Percentiles rank a stretch among this genome's conserved stretches.
These are phyloP conservation scores for Corydoras sp. DNA, from an alignment of 2,113 vertebrate genomes.

Conservation along the genomic window DNA sequence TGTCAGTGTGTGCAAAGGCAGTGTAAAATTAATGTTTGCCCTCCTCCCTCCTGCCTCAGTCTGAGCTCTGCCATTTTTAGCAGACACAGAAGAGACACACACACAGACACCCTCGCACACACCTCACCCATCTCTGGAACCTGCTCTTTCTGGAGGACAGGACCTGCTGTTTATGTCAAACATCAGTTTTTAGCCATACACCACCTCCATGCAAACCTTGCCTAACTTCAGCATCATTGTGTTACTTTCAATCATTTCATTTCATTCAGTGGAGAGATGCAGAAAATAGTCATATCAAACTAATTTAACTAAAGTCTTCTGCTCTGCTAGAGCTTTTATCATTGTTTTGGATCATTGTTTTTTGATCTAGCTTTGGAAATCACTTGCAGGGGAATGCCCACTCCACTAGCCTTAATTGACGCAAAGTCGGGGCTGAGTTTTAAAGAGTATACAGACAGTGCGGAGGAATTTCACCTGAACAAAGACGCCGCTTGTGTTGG, in stretches of 20 bases:
- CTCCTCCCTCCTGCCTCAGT: slow-evolving; percentile 33
- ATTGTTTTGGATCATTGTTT: not conserved
- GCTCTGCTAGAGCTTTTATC: not conserved
- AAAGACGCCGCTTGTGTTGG: slow-evolving; percentile 43
- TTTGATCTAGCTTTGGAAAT: not conserved
- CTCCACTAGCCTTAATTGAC: slow-evolving; percentile 38
- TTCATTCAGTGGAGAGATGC: no score
- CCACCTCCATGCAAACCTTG: not conserved
- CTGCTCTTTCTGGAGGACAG: slow-evolving; percentile 9
- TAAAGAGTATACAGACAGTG: slow-evolving; percentile 17
- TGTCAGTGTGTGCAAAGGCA: slow-evolving; percentile 50
- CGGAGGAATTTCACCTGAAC: slow-evolving; percentile 47
- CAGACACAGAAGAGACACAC: slow-evolving; percentile 11
- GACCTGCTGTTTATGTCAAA: slow-evolving; percentile 24
- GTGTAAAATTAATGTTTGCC: slow-evolving; percentile 47
- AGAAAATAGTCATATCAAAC: no score
- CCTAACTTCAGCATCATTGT: not conserved
- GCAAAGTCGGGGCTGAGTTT: slow-evolving; percentile 25
- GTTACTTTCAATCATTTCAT: no score
- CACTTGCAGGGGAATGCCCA: slow-evolving; percentile 7
- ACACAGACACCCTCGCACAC: not conserved
- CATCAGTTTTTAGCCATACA: slow-evolving; percentile 4
- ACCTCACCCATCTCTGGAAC: not conserved
- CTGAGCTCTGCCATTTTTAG: slow-evolving; percentile 42
- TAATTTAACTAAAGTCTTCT: no score